Percentiles rank a stretch among this genome's conserved stretches.
These are phyloP conservation scores for Axis porcinus DNA, from an alignment of 2,113 vertebrate genomes.

Conservation along the genomic window DNA sequence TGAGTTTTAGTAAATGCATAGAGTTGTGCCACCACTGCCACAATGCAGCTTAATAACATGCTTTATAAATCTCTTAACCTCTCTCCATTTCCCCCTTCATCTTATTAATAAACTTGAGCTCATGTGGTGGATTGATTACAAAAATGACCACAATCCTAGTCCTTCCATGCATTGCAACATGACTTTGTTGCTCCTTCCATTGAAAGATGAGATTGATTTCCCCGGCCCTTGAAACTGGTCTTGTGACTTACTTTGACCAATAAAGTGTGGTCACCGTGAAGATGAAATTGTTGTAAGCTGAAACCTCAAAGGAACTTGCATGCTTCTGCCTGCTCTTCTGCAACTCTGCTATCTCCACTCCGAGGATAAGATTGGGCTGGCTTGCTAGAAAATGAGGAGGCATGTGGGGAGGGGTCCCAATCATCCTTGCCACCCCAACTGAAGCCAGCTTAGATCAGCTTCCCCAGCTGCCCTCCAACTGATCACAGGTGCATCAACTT, in stretches of 20 bases:
- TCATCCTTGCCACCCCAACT: background rate
- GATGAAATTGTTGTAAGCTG: background rate
- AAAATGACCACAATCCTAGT: background rate
- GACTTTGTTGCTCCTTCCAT: background rate
- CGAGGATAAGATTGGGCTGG: background rate
- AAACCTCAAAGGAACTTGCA: background rate
- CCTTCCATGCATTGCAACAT: background rate
- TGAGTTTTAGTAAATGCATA: conserved; percentile 29
- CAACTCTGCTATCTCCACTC: background rate
- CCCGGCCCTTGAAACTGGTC: background rate
- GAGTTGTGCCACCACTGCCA: background rate
- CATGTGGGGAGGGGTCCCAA: background rate
- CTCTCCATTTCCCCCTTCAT: background rate
- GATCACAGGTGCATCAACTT: too few relatives aligned
- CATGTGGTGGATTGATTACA: background rate
- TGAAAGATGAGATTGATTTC: background rate
- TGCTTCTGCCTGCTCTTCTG: background rate
- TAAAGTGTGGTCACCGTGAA: background rate
- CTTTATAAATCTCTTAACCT: background rate
- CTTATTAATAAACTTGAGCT: background rate
- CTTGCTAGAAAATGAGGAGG: background rate
- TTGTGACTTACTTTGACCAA: background rate
- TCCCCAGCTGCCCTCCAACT: background rate
- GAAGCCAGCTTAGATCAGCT: background rate
- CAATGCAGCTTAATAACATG: background rate